Base-by-base conservation (phyloP, 2,113 vertebrate species). In the Microtus pennsylvanicus region DNA sequence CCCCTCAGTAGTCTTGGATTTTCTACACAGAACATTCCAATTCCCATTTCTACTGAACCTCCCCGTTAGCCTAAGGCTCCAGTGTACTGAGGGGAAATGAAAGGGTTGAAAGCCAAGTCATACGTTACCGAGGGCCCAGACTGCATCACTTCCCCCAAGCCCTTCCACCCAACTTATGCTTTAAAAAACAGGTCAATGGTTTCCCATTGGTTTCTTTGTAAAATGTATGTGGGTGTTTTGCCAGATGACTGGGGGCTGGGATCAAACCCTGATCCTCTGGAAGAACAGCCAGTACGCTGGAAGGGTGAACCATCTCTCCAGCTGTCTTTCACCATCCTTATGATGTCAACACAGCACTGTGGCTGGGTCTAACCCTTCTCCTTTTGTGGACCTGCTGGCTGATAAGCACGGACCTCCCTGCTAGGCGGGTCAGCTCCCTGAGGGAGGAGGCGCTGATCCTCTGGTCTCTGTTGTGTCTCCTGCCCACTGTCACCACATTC, bases 371-470 rank as follows among this genome's bases (percentile, higher is more conserved):
- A 33, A 80, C 77, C 78, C 50, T 82, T 45, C 58, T 30, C 14
- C 26, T 3, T 1, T 2, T 21, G 38, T 65, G 26, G 58, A 67
- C 38, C 58, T 50, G 10, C 26, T 33, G 14, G 17, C 65, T n/a
- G 45, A 67, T 35, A 0, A 17, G 1, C 0, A 45, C 1, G 30
- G 45, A 16, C 12, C n/a, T 11, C 21, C 6, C 55, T 61, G 33
- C 0, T 0, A 5, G 30, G 5, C 4, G 0, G 4, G 14, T 0
- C 2, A 16, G 17, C 55, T 42, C 50, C 70, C 30, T 11, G 6
- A 45, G 17, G 28, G 28, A 47, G 0, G 8, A 75, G 22, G 10
- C 10, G 28, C 16, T 2, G 33, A n/a, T 50, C 63, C 11, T 38
- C 52, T 28, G 3, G 12, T 58, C n/a, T 65, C 70, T 38, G 1